phyloP scores from a whole-genome alignment of 2,888 invertebrate genomes.

The Philereme transversata region DNA sequence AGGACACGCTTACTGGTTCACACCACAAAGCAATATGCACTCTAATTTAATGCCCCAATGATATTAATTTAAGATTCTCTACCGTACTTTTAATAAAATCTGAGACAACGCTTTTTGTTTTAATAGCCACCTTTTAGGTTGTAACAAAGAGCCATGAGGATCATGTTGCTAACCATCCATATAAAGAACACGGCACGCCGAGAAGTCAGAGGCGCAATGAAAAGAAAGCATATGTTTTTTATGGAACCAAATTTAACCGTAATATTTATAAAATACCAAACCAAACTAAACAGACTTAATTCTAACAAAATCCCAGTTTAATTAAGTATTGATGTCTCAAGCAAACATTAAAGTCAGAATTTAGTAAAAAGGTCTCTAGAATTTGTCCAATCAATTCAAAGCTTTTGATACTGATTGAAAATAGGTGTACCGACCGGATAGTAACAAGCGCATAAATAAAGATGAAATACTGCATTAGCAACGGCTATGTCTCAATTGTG shows the following conservation, averaged over 20 bases:
- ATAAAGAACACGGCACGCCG: slow-evolving; percentile 18
- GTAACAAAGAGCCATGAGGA: slow-evolving; percentile 34
- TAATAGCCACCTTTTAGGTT: slow-evolving; percentile 31
- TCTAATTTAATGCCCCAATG: slow-evolving; percentile 42
- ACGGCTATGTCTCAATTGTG: slow-evolving; percentile 40
- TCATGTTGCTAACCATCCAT: slow-evolving; percentile 7
- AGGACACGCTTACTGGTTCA: slow-evolving; percentile 67
- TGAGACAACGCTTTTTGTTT: slow-evolving; percentile 35
- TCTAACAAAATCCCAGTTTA: background rate
- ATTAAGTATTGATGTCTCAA: too few species aligned
- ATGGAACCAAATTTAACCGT: background rate
- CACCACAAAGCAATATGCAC: slow-evolving; percentile 54
- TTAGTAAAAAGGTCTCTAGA: background rate
- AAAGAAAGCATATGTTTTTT: background rate
- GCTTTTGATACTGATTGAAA: background rate
- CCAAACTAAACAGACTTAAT: background rate
- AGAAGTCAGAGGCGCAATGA: slow-evolving; percentile 13
- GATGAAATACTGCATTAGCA: slow-evolving; percentile 32
- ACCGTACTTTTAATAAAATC: slow-evolving; percentile 33
- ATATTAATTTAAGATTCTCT: slow-evolving; percentile 40
- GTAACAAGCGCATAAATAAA: slow-evolving; percentile 24
- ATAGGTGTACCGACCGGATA: slow-evolving; percentile 1
- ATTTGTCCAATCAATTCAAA: background rate
- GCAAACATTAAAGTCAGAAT: too few species aligned
- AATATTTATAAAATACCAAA: background rate